Evolutionary conservation across 2,888 invertebrate genomes (phyloP).

Genomic region (Xylocampa areola): DNA sequence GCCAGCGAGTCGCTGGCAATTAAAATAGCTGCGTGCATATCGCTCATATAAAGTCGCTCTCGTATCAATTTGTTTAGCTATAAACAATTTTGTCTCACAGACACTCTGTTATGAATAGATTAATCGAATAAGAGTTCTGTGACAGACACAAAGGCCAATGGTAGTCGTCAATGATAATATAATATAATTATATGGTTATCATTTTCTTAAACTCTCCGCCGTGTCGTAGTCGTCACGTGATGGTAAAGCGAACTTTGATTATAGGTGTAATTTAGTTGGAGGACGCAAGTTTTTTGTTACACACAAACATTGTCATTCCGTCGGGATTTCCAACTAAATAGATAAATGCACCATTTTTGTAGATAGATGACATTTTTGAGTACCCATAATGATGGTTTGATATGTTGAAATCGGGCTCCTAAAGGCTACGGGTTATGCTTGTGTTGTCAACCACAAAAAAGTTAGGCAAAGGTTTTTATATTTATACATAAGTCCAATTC

Average conservation of each 20-base stretch:
- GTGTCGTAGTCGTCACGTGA: slow-evolving; percentile 55
- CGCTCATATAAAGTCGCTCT: no score
- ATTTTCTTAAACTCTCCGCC: slow-evolving; percentile 1
- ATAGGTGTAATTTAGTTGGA: slow-evolving; percentile 75
- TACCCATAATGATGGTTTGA: slow-evolving; percentile 65
- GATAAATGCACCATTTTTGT: slow-evolving; percentile 71
- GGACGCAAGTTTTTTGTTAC: slow-evolving; percentile 67
- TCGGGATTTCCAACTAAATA: slow-evolving; percentile 74
- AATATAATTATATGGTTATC: no score
- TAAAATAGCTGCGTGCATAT: no score
- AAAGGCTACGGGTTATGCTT: slow-evolving; percentile 18
- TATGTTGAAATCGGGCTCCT: slow-evolving; percentile 41
- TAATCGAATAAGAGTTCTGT: no score
- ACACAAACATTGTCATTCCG: slow-evolving; percentile 67
- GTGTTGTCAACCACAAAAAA: slow-evolving; percentile 35
- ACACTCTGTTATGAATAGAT: no score
- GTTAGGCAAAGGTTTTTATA: slow-evolving; percentile 3
- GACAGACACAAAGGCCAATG: no score
- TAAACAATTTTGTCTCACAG: no score
- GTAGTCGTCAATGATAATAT: neutral
- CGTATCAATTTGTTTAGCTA: no score
- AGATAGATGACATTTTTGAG: slow-evolving; percentile 76
- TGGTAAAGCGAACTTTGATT: slow-evolving; percentile 49
- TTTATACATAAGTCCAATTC: slow-evolving; percentile 18
- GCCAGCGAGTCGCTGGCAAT: no score